Conservation (phyloP, 2,797 vertebrate genomes). For the Erpetoichthys calabaricus region DNA sequence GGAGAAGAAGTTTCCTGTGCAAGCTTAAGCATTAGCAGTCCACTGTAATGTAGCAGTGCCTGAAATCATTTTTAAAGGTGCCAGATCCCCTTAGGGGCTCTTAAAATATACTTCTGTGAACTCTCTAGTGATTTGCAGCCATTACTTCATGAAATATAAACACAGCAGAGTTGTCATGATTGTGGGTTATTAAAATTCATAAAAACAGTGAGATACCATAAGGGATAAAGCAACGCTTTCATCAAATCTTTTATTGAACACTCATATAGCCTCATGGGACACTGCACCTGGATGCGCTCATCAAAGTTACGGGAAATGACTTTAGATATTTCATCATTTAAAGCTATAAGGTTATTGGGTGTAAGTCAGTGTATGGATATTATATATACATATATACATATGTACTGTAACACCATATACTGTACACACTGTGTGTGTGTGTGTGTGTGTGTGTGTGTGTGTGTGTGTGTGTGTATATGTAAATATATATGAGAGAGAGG, state of each 20-base stretch:
- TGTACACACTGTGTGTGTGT: no score
- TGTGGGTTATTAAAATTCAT: conserved; percentile 67
- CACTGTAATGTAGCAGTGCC: background rate
- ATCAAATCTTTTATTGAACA: conserved; percentile 10
- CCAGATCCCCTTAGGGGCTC: conserved; percentile 30
- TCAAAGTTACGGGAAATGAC: no score
- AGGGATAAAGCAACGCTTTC: conserved; percentile 7
- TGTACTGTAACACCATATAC: no score
- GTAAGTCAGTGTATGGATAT: no score
- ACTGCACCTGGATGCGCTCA: conserved; percentile 13
- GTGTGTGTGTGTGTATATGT: no score
- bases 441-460: no score
- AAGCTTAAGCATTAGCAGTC: no score
- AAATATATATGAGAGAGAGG: no score
- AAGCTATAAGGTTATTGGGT: no score
- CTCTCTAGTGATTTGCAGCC: conserved; percentile 57
- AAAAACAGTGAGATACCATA: conserved; percentile 52
- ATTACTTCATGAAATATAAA: conserved; percentile 62
- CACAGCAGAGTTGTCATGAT: conserved; percentile 52
- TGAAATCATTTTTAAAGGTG: conserved; percentile 17
- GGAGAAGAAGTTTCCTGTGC: background rate
- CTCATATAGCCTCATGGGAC: conserved; percentile 12
- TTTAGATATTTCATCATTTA: no score
- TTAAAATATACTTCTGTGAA: conserved; percentile 36
- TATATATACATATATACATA: no score